Conservation (phyloP, 1,140 invertebrate species). For the Ptiloglossa arizonensis region DNA sequence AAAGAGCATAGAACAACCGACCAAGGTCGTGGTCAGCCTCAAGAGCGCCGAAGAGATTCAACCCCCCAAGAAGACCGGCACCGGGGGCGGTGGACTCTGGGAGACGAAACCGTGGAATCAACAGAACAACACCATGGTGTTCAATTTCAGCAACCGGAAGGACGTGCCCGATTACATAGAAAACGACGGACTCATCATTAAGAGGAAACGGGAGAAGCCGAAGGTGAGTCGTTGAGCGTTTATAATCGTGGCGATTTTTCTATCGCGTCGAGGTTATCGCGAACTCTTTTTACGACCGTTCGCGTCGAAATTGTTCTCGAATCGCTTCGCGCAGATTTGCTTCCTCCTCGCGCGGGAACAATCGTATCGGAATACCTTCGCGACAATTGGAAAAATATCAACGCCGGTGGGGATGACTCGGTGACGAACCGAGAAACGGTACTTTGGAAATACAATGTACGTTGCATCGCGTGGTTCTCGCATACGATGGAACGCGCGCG, state of each 20-base stretch:
- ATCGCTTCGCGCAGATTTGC: no score
- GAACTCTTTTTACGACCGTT: no score
- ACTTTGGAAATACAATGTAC: no score
- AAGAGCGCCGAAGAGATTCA: constrained; percentile 79
- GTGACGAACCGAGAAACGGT: no score
- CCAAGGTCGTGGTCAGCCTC: constrained; percentile 81
- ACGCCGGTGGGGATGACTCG: no score
- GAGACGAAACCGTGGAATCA: constrained; percentile 83
- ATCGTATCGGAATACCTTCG: no score
- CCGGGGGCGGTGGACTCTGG: constrained; percentile 80
- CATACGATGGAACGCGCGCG: no score
- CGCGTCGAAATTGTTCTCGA: no score
- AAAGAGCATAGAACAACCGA: constrained; percentile 84
- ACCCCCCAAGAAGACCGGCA: constrained; percentile 73
- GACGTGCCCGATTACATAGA: constrained; percentile 95
- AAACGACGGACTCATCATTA: constrained; percentile 90
- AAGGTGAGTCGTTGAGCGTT: constrained; percentile 84
- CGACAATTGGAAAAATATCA: no score
- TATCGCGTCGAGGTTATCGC: no score
- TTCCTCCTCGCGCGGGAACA: no score
- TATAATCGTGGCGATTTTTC: constrained; percentile 1
- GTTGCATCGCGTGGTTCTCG: no score
- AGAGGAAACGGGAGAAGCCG: constrained; percentile 85
- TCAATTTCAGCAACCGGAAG: constrained; percentile 92
- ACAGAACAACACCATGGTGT: constrained; percentile 89